Percentiles rank a stretch among this genome's conserved stretches.
Conservation (phyloP, 2,797 vertebrate genomes). For the Lithobates sylvaticus region DNA sequence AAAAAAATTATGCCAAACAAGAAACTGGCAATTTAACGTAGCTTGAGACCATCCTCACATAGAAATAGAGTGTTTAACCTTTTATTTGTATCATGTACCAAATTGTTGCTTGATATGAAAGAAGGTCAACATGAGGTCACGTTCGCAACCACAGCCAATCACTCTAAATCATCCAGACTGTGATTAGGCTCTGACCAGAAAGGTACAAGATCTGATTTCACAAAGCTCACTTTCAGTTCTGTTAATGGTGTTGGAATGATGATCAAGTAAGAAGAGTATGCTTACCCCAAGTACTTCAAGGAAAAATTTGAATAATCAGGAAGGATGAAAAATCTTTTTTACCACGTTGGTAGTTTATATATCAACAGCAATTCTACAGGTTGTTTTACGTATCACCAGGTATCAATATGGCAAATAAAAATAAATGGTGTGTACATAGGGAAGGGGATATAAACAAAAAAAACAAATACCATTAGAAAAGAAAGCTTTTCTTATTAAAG, state of each 20-base stretch:
- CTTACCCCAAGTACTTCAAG: conserved; percentile 20
- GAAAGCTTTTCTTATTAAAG: no score
- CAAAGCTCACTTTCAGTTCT: conserved; percentile 60
- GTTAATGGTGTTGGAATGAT: conserved; percentile 54
- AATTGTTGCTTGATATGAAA: conserved; percentile 77
- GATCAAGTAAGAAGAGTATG: conserved; percentile 19
- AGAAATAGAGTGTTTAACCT: conserved; percentile 76
- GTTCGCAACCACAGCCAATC: conserved; percentile 77
- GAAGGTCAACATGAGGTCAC: conserved; percentile 84
- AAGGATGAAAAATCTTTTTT: accelerated
- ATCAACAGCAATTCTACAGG: conserved; percentile 3
- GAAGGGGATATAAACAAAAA: not conserved
- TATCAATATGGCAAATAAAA: not conserved
- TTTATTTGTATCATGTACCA: conserved; percentile 84
- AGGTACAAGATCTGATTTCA: conserved; percentile 64
- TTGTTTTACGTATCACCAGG: not conserved
- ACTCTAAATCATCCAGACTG: conserved; percentile 77
- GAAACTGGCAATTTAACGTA: conserved; percentile 67
- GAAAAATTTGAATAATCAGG: not conserved
- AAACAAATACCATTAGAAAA: not conserved
- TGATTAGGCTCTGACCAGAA: conserved; percentile 61
- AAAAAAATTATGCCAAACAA: accelerated
- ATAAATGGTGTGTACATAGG: not conserved
- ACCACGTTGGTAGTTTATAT: not conserved
- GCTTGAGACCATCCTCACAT: conserved; percentile 71